Evolutionary conservation across 2,797 vertebrate genomes (phyloP).

Genomic region (Hypotaenidia philippensis): DNA sequence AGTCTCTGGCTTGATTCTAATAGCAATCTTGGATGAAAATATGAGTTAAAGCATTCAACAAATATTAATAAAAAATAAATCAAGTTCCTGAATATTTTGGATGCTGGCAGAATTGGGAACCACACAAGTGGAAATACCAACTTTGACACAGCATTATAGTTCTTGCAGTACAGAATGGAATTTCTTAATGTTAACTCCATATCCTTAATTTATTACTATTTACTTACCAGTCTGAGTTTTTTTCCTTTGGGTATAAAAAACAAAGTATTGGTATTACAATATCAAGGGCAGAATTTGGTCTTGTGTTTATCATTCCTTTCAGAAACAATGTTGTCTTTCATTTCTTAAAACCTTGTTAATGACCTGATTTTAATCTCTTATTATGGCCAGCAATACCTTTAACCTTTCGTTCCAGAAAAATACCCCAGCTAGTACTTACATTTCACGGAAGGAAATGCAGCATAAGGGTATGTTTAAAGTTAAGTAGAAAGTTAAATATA

Average conservation of each 20-base stretch:
- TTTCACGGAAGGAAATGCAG: background rate
- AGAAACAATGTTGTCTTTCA: background rate
- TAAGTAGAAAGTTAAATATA: background rate
- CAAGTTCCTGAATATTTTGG: background rate
- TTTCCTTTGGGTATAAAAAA: background rate
- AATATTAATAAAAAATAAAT: background rate
- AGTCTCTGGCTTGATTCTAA: background rate
- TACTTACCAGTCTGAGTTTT: background rate
- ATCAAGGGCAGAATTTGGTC: background rate
- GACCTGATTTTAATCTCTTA: background rate
- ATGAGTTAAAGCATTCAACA: background rate
- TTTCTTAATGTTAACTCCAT: background rate
- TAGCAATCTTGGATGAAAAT: background rate
- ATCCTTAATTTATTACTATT: background rate
- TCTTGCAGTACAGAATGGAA: background rate
- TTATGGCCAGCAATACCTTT: background rate
- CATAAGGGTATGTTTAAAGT: background rate
- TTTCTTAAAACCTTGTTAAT: background rate
- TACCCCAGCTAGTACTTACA: background rate
- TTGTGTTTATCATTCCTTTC: background rate
- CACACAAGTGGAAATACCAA: background rate
- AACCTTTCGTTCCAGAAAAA: background rate
- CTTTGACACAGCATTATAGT: background rate
- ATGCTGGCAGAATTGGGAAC: background rate
- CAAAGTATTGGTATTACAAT: background rate